phyloP scores from a whole-genome alignment of 2,797 vertebrate species.

The Enteromius fasciolatus region DNA sequence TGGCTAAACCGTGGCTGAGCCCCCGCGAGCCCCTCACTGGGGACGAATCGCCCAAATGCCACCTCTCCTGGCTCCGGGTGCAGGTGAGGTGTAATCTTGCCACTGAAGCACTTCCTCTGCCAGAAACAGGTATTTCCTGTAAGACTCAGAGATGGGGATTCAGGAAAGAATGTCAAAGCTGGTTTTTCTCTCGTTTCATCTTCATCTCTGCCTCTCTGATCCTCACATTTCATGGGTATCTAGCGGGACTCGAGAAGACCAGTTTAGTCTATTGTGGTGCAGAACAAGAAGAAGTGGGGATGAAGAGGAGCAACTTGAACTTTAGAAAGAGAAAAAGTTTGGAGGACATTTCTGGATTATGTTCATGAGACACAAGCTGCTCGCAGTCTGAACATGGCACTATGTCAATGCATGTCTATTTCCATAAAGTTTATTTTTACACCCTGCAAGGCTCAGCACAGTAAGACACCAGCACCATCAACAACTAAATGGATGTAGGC shows the following conservation, averaged over 20 bases:
- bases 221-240: constrained; percentile 70
- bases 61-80: constrained; percentile 77
- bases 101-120: constrained; percentile 70
- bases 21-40: constrained; percentile 68
- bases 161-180: constrained; percentile 71
- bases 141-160: constrained; percentile 81
- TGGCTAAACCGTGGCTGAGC: constrained; percentile 78
- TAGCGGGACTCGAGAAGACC: constrained; percentile 68
- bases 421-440: constrained; percentile 86
- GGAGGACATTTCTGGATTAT: constrained; percentile 85
- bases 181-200: constrained; percentile 61
- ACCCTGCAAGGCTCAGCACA: constrained; percentile 79
- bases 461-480: constrained; percentile 72
- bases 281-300: constrained; percentile 66
- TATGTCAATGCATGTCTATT: constrained; percentile 85
- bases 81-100: constrained; percentile 80
- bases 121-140: constrained; percentile 80
- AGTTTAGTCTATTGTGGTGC: constrained; percentile 72
- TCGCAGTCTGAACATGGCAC: constrained; percentile 85
- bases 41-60: constrained; percentile 77
- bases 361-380: constrained; percentile 85
- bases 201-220: constrained; percentile 64
- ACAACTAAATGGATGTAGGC: constrained; percentile 70
- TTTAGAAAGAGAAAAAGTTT: constrained; percentile 81
- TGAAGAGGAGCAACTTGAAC: constrained; percentile 80